phyloP scores from a whole-genome alignment of 2,888 invertebrate species.

The Lasius platythorax region DNA sequence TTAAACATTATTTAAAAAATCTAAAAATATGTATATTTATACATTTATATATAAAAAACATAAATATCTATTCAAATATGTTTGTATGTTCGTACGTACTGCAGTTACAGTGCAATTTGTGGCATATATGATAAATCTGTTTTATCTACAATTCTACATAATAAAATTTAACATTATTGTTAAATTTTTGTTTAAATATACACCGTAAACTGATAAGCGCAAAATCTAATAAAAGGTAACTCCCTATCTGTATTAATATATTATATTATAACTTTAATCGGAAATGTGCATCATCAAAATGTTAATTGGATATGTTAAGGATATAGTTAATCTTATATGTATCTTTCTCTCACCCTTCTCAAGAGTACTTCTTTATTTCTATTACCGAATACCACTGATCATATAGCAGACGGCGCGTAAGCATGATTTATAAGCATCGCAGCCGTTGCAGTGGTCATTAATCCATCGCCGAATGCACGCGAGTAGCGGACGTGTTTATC shows the following conservation, averaged over 20 bases:
- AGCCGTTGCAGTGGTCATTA: constrained; percentile 54
- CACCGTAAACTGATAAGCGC: background rate
- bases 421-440: constrained; percentile 49
- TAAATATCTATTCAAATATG: background rate
- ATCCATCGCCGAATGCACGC: constrained; percentile 48
- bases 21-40: background rate
- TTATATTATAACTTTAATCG: background rate
- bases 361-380: background rate
- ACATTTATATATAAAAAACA: background rate
- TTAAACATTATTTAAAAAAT: background rate
- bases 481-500: constrained; percentile 49
- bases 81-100: background rate
- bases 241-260: background rate
- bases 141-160: background rate
- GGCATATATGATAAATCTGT: background rate
- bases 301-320: background rate
- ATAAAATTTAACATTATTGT: background rate
- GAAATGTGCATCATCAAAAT: background rate
- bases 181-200: background rate
- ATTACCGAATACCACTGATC: constrained; percentile 29
- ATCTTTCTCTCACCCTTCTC: background rate
- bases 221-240: background rate
- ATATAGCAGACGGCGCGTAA: constrained; percentile 31
- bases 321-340: background rate
- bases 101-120: background rate